Percentiles rank a stretch among this genome's conserved stretches.
These are phyloP conservation scores for Puntigrus tetrazona DNA, from an alignment of 2,113 vertebrate species.

Conservation along the genomic window DNA sequence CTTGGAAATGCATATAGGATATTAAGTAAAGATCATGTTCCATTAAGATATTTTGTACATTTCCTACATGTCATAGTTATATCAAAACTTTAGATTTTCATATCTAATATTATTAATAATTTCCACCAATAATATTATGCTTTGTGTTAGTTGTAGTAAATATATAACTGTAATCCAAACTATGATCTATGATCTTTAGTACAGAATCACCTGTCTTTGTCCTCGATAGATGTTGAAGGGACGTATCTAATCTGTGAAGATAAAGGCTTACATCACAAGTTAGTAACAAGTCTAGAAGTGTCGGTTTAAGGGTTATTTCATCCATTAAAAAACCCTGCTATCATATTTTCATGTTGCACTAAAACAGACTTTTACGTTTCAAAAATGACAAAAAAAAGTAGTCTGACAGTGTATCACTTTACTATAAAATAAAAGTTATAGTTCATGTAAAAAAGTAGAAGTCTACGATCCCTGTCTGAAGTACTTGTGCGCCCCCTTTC, in stretches of 20 bases:
- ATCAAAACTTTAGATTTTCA: too few species aligned
- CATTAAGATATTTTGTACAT: too few species aligned
- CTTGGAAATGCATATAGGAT: too few species aligned
- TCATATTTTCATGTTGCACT: not conserved
- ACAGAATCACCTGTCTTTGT: not conserved
- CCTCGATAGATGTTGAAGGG: not conserved
- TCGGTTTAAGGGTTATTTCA: not conserved
- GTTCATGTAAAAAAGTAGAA: not conserved
- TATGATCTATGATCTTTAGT: not conserved
- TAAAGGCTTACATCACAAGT: not conserved
- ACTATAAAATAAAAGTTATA: not conserved
- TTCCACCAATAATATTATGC: too few species aligned
- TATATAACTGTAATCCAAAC: not conserved
- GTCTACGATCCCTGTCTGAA: conserved; percentile 49
- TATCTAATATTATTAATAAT: too few species aligned
- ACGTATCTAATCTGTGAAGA: not conserved
- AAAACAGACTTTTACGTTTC: not conserved
- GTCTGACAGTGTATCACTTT: not conserved
- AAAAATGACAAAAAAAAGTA: not conserved
- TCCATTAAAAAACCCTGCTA: not conserved
- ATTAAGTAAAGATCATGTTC: too few species aligned
- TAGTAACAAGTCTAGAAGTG: not conserved
- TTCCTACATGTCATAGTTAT: too few species aligned
- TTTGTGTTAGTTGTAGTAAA: too few species aligned
- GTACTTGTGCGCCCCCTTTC: not conserved